Base-by-base conservation (phyloP, 2,888 invertebrate species). In the Phragmatobia fuliginosa region DNA sequence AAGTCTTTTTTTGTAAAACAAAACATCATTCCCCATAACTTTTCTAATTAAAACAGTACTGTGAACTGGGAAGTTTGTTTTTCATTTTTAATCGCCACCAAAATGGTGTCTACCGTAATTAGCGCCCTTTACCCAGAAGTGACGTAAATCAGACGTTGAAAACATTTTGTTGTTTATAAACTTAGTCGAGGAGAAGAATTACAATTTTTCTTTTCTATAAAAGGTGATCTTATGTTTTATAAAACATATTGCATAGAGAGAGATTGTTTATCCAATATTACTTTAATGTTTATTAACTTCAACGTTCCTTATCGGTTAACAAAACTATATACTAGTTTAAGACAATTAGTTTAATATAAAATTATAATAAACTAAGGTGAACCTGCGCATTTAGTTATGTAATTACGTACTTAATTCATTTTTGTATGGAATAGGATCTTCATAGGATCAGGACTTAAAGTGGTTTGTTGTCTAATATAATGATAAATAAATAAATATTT, bases 11-110 rank as follows among this genome's bases (percentile, higher is more conserved):
- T 31, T n/a, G n/a, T n/a, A 31, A 25, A 65, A 70, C 62, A 45
- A 68, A 79, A 78, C 67, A 63, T 63, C 70, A 68, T 61, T 72
- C 62, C 56, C 21, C n/a, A 21, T 45, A 82, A 79, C 79, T 82
- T 82, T 82, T 76, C 70, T 82, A 82, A 82, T 82, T 82, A 82
- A 79, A 80, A 56, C 68, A 25, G 63, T 73, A 68, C 74, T 73
- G 71, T 72, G 74, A 60, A 70, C 66, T 59, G 60, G 32, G 74
- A 76, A 74, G 68, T 71, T 80, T 74, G 73, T 68, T 78, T 80
- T 80, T 70, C 69, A 80, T 78, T 82, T 77, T 82, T 77, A 76
- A 80, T 76, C 77, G 72, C 36, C 58, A 21, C 68, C 21, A 32
- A 70, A 70, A 69, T 67, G 56, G 56, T 64, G 73, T 69, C 76